Conservation (phyloP, 2,888 invertebrate genomes). For the Dryocosmus kuriphilus region DNA sequence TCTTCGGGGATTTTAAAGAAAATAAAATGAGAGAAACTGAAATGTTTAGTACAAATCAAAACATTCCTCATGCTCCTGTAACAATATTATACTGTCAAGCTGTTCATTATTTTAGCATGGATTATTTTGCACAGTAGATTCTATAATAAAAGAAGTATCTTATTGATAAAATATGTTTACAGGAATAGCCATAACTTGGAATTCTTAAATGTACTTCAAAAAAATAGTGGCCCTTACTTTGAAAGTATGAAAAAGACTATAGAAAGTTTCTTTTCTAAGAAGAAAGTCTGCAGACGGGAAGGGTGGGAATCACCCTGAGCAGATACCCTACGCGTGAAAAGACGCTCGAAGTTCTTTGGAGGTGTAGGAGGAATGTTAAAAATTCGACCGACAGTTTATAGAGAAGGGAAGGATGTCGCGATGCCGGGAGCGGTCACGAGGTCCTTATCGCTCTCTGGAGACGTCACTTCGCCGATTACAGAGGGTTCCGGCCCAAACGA, state of each 20-base stretch:
- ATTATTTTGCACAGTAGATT: neutral
- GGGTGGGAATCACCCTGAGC: neutral
- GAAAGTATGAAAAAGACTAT: slow-evolving; percentile 20
- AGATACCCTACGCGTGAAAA: slow-evolving; percentile 26
- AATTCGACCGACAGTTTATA: slow-evolving; percentile 34
- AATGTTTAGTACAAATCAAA: too few species aligned
- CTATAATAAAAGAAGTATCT: neutral
- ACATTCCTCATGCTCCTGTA: too few species aligned
- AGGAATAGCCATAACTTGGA: neutral
- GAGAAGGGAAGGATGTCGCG: slow-evolving; percentile 40
- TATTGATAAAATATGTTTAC: neutral
- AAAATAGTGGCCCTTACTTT: slow-evolving; percentile 26
- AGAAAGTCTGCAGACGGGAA: slow-evolving; percentile 10
- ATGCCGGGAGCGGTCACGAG: slow-evolving; percentile 57
- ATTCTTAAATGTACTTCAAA: slow-evolving; percentile 13
- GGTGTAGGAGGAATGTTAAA: slow-evolving; percentile 28
- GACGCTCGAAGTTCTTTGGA: slow-evolving; percentile 5
- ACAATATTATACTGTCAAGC: too few species aligned
- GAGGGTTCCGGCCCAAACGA: slow-evolving; percentile 66
- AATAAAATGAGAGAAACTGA: too few species aligned
- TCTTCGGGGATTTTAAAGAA: too few species aligned
- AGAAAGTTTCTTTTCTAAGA: slow-evolving; percentile 17
- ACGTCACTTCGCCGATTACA: slow-evolving; percentile 54
- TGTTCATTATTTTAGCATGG: neutral
- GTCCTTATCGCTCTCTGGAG: slow-evolving; percentile 58